phyloP scores from a whole-genome alignment of 2,113 vertebrate genomes.

The Cheilinus undulatus region DNA sequence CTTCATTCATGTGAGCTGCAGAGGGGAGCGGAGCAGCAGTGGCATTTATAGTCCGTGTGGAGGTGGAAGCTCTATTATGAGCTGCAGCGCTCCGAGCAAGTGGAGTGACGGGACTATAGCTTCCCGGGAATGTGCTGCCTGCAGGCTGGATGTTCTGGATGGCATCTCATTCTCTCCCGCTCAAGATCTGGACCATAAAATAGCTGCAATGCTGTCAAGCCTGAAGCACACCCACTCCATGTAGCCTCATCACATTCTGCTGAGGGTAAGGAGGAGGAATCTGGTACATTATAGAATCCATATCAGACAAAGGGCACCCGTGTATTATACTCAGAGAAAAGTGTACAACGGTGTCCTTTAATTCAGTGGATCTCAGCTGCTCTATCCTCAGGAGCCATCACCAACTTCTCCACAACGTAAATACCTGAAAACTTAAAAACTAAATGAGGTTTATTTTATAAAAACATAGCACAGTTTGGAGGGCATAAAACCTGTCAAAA shows the following conservation, averaged over 20 bases:
- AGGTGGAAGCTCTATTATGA: constrained; percentile 34
- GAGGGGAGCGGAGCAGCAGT: neutral
- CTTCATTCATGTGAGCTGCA: constrained; percentile 16
- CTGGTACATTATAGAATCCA: neutral
- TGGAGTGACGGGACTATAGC: constrained; percentile 20
- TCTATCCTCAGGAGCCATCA: too few relatives aligned
- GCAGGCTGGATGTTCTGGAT: constrained; percentile 49
- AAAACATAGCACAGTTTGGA: too few relatives aligned
- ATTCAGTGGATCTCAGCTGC: too few relatives aligned
- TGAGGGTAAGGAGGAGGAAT: neutral
- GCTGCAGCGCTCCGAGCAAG: constrained; percentile 11
- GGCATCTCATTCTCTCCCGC: constrained; percentile 55
- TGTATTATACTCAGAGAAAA: neutral
- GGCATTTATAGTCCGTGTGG: constrained; percentile 31
- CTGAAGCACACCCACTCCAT: constrained; percentile 47
- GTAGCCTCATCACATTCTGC: neutral
- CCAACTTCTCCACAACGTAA: too few relatives aligned
- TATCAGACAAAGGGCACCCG: neutral
- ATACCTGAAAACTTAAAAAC: too few relatives aligned
- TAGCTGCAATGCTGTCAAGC: constrained; percentile 38
- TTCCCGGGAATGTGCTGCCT: constrained; percentile 44
- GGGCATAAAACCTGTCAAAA: too few relatives aligned
- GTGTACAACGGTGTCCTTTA: too few relatives aligned
- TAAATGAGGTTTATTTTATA: too few relatives aligned
- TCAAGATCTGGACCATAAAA: constrained; percentile 56